phyloP scores from a whole-genome alignment of 2,888 invertebrate genomes.

The Acrobasis suavella region DNA sequence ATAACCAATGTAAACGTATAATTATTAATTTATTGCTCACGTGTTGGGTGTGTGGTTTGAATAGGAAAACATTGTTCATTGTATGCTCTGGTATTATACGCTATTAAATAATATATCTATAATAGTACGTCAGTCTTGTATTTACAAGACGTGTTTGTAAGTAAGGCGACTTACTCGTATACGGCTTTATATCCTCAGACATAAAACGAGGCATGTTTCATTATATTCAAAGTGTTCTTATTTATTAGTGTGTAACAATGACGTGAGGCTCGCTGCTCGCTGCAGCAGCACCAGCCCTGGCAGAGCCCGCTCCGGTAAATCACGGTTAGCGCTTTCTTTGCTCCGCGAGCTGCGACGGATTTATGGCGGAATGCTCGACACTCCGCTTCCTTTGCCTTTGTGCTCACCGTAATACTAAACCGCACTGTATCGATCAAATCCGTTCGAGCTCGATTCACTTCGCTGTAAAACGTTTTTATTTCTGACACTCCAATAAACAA shows the following conservation, averaged over 20 bases:
- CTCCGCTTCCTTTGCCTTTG: conserved; percentile 50
- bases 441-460: conserved; percentile 32
- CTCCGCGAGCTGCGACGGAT: conserved; percentile 46
- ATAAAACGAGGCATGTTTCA: not conserved
- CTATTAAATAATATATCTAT: too few species aligned
- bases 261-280: not conserved
- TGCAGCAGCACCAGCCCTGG: conserved; percentile 34
- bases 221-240: conserved; percentile 11
- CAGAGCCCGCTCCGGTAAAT: conserved; percentile 63
- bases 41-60: too few species aligned
- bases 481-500: conserved; percentile 46
- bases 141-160: too few species aligned
- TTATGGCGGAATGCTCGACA: conserved; percentile 60
- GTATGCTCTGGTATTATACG: too few species aligned
- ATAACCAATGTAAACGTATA: too few species aligned
- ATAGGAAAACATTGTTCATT: too few species aligned
- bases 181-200: too few species aligned
- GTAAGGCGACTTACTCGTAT: too few species aligned
- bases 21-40: too few species aligned
- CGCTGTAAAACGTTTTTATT: conserved; percentile 36
- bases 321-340: conserved; percentile 73
- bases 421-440: conserved; percentile 31
- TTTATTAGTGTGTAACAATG: conserved; percentile 5
- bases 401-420: conserved; percentile 49
- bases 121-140: too few species aligned